phyloP scores from a whole-genome alignment of 2,113 vertebrate genomes.

The Seriola rivoliana region DNA sequence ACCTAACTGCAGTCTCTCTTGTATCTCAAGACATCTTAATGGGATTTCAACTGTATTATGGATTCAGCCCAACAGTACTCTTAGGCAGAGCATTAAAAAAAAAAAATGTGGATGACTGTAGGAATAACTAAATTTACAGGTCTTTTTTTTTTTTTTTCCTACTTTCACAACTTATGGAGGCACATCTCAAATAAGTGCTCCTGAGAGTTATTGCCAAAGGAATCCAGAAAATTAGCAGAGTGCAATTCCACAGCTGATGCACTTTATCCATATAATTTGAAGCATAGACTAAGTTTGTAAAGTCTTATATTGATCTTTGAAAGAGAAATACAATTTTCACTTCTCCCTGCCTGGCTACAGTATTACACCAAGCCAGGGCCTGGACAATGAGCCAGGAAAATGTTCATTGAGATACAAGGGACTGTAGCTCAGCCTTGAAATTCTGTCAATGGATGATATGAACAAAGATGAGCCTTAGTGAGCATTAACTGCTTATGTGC shows the following conservation, averaged over 20 bases:
- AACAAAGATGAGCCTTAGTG: conserved; percentile 2
- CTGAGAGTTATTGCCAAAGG: conserved; percentile 18
- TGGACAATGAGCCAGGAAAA: conserved; percentile 4
- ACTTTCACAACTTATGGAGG: conserved; percentile 20
- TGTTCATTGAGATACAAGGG: conserved; percentile 14
- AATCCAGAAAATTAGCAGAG: conserved; percentile 22
- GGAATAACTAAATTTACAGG: conserved; percentile 65
- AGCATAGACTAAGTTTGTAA: neutral
- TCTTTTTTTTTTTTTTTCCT: neutral
- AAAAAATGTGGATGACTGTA: conserved; percentile 42
- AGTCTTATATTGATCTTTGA: conserved; percentile 23
- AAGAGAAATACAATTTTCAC: conserved; percentile 34
- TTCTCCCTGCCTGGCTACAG: neutral
- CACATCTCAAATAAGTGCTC: conserved; percentile 29
- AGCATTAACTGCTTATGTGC: neutral
- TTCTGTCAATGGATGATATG: neutral
- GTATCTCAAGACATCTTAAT: conserved; percentile 75
- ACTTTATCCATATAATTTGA: conserved; percentile 15
- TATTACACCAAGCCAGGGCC: neutral
- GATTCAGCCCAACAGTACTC: conserved; percentile 56
- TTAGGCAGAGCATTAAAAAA: conserved; percentile 52
- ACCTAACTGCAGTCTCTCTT: conserved; percentile 62
- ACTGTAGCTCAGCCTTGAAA: conserved; percentile 16
- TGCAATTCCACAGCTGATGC: neutral
- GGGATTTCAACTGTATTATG: conserved; percentile 71